These are phyloP conservation scores for Rutpela maculata DNA, from an alignment of 2,888 invertebrate genomes.

Conservation along the genomic window DNA sequence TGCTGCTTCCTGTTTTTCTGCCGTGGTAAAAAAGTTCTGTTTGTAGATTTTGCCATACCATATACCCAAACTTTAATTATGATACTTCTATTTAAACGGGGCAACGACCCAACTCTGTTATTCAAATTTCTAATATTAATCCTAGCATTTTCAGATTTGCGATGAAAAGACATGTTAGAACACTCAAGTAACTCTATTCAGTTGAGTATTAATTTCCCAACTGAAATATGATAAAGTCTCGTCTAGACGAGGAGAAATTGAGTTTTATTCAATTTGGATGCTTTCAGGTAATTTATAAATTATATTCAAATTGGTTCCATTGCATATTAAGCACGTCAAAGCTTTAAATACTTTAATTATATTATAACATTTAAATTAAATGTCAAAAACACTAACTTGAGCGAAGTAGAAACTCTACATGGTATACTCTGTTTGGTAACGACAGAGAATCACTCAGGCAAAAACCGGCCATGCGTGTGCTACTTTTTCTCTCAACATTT, in stretches of 20 bases:
- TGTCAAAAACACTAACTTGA: no score
- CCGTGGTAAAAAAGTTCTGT: neutral
- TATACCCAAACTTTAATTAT: neutral
- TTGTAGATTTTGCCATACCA: neutral
- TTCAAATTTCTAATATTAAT: neutral
- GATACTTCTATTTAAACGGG: neutral
- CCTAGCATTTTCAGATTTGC: neutral
- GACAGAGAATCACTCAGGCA: no score
- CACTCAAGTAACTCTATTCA: conserved; percentile 2
- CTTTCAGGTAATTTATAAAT: no score
- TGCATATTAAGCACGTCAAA: no score
- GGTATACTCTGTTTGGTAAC: no score
- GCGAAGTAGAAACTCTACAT: no score
- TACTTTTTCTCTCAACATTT: no score
- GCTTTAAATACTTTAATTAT: no score
- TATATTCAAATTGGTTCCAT: neutral
- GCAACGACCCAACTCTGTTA: neutral
- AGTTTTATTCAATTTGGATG: neutral
- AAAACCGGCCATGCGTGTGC: no score
- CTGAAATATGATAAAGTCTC: neutral
- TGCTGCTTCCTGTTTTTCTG: no score
- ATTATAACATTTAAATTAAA: no score
- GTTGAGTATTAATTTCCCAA: conserved; percentile 1
- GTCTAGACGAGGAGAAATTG: neutral
- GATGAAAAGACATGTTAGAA: conserved; percentile 3